Conservation (phyloP, 2,888 invertebrate genomes). For the Doris montereyensis region DNA sequence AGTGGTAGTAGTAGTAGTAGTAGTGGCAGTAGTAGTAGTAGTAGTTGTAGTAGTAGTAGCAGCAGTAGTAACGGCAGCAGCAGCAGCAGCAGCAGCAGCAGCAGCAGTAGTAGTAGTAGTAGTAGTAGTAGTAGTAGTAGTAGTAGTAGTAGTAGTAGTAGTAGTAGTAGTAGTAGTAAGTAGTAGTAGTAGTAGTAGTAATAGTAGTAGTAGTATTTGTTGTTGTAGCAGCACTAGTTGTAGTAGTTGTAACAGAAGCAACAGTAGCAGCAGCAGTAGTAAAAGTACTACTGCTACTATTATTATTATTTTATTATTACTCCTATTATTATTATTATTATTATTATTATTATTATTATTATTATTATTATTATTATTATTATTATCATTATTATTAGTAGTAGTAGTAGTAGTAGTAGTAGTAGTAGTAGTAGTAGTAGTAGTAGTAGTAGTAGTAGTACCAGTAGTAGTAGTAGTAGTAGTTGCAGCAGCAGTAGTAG, state of each 20-base stretch:
- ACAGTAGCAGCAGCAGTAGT: background rate
- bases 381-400: too few relatives aligned
- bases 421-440: background rate
- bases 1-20: background rate
- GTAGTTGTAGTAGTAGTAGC: background rate
- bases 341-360: too few relatives aligned
- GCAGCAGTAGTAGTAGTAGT: background rate
- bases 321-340: too few relatives aligned
- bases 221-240: background rate
- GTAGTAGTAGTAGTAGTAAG: constrained; percentile 17
- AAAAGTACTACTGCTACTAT: too few relatives aligned
- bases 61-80: background rate
- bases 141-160: constrained; percentile 14
- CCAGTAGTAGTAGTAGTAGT: background rate
- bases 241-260: background rate
- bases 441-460: background rate
- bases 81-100: background rate
- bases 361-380: too few relatives aligned
- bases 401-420: background rate
- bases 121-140: constrained; percentile 12
- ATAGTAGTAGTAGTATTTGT: constrained; percentile 4
- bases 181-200: constrained; percentile 8
- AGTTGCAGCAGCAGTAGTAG: background rate
- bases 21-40: background rate
- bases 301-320: too few relatives aligned